phyloP scores from a whole-genome alignment of 2,797 vertebrate species.

The Rallus crepitans region DNA sequence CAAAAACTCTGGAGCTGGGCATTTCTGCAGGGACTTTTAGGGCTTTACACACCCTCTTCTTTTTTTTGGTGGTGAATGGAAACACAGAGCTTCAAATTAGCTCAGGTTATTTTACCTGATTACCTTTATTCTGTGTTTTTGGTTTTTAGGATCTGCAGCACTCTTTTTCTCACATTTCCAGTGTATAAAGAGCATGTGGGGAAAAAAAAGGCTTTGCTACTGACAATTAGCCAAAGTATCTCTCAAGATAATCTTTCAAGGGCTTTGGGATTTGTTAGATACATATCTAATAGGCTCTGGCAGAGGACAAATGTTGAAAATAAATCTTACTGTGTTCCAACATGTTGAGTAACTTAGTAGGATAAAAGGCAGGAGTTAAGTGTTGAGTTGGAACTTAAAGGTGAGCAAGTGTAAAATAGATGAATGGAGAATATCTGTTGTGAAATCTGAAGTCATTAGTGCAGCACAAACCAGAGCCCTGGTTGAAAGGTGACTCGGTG shows the following conservation, averaged over 20 bases:
- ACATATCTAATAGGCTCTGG: neutral
- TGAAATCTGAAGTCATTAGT: neutral
- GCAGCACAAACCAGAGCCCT: neutral
- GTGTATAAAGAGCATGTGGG: neutral
- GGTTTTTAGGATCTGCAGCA: neutral
- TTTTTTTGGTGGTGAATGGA: neutral
- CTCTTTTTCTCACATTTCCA: neutral
- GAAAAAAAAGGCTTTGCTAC: neutral
- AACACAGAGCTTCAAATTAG: neutral
- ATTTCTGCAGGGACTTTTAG: neutral
- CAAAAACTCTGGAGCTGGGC: neutral
- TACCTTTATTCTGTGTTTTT: neutral
- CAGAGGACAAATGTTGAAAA: neutral
- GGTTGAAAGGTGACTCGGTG: neutral
- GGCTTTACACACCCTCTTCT: neutral
- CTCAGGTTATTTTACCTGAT: neutral
- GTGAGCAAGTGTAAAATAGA: neutral
- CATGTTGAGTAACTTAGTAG: neutral
- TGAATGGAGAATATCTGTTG: neutral
- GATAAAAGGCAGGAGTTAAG: neutral
- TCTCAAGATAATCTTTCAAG: neutral
- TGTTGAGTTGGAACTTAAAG: neutral
- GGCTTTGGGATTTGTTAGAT: neutral
- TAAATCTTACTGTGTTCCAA: neutral
- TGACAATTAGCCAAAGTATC: neutral